These are phyloP conservation scores for Corythornis madagascariensis DNA, from an alignment of 2,113 vertebrate genomes.

Conservation along the genomic window DNA sequence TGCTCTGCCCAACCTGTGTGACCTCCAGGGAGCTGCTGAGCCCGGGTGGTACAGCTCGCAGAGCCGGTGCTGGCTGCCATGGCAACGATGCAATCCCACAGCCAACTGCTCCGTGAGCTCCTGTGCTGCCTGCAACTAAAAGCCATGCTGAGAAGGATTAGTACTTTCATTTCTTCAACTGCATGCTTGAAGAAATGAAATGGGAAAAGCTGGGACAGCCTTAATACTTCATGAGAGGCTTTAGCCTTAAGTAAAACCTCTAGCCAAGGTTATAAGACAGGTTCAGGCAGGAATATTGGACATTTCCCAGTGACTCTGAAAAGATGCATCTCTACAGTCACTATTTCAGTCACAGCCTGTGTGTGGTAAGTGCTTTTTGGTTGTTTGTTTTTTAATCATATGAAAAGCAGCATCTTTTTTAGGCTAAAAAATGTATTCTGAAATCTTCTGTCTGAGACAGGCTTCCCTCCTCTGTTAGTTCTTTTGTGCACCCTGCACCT, in stretches of 20 bases:
- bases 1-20: not conserved
- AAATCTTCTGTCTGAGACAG: not conserved
- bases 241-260: conserved; percentile 47
- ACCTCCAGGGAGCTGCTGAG: not conserved
- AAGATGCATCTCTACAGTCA: not conserved
- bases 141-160: conserved; percentile 61
- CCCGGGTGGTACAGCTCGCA: not conserved
- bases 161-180: conserved; percentile 57
- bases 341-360: not conserved
- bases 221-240: conserved; percentile 60
- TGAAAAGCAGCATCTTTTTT: not conserved
- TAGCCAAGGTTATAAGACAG: conserved; percentile 31
- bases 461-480: not conserved
- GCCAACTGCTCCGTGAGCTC: conserved; percentile 14
- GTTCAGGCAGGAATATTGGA: not conserved
- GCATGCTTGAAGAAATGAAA: conserved; percentile 49
- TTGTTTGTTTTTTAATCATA: not conserved
- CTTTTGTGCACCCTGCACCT: not conserved
- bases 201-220: conserved; percentile 49
- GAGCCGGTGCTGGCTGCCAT: not conserved
- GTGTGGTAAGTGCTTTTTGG: not conserved
- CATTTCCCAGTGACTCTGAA: not conserved
- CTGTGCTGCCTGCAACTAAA: conserved; percentile 56
- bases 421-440: not conserved
- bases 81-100: not conserved